Evolutionary conservation across 2,113 vertebrate species (phyloP).

Genomic region (Pica pica): DNA sequence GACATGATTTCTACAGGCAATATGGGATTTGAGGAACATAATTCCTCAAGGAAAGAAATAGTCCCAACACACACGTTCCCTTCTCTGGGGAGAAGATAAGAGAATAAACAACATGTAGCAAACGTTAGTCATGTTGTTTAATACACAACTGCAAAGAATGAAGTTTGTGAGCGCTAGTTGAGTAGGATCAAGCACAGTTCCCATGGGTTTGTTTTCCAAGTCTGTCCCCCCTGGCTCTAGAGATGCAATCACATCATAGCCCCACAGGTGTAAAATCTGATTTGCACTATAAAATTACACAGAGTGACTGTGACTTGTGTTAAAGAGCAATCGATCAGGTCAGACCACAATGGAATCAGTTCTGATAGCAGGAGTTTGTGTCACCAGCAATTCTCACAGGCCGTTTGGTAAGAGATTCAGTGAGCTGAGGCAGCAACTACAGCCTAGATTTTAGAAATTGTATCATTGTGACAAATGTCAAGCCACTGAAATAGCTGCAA

Average conservation of each 20-base stretch:
- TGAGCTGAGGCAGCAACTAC: background rate
- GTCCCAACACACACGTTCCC: background rate
- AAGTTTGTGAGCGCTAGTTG: background rate
- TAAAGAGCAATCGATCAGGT: background rate
- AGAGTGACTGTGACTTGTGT: background rate
- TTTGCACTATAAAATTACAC: background rate
- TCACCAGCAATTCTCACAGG: background rate
- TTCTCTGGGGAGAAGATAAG: background rate
- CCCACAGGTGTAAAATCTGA: background rate
- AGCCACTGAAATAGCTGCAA: background rate
- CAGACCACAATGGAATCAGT: background rate
- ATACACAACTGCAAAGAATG: background rate
- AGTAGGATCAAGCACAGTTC: background rate
- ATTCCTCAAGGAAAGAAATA: background rate
- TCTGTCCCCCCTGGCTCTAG: background rate
- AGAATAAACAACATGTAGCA: conserved; percentile 27
- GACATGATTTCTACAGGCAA: background rate
- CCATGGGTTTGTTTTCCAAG: background rate
- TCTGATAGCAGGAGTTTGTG: background rate
- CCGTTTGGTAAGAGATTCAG: background rate
- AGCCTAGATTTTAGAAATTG: background rate
- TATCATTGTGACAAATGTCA: background rate
- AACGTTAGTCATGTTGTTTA: background rate
- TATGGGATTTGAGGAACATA: background rate
- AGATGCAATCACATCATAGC: background rate